A percentile compares a stretch with the other conserved stretches of the same genome.
Evolutionary conservation across 2,797 vertebrate genomes (phyloP).

Genomic region (Sardinella longiceps): DNA sequence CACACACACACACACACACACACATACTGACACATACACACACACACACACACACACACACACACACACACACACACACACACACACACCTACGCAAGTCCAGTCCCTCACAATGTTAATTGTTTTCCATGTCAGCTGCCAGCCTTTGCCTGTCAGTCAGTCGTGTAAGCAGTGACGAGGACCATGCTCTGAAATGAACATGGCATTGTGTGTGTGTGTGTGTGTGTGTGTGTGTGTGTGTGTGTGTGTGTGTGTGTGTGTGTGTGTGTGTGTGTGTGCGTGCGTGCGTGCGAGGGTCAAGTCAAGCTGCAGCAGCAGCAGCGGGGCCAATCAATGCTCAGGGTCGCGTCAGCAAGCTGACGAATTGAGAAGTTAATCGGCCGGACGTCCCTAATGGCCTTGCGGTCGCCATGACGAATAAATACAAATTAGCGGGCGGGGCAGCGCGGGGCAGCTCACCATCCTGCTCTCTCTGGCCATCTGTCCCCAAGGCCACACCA

Average conservation of each 20-base stretch:
- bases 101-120: background rate
- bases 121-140: background rate
- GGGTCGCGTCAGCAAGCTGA: slow-evolving; percentile 59
- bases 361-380: slow-evolving; percentile 69
- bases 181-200: background rate
- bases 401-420: slow-evolving; percentile 65
- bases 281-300: slow-evolving; percentile 36
- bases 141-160: background rate
- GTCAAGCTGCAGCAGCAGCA: slow-evolving; percentile 31
- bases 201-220: background rate
- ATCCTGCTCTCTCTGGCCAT: background rate
- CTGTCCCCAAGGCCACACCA: background rate
- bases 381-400: slow-evolving; percentile 63
- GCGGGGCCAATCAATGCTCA: slow-evolving; percentile 63
- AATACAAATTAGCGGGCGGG: slow-evolving; percentile 65
- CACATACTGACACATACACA: background rate
- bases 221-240: background rate
- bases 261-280: background rate
- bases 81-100: too few relatives aligned
- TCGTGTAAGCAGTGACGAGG: background rate
- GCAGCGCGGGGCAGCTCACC: background rate
- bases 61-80: background rate
- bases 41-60: background rate
- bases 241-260: background rate
- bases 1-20: background rate